Conservation (phyloP, 2,113 vertebrate genomes). For the Clarias gariepinus region DNA sequence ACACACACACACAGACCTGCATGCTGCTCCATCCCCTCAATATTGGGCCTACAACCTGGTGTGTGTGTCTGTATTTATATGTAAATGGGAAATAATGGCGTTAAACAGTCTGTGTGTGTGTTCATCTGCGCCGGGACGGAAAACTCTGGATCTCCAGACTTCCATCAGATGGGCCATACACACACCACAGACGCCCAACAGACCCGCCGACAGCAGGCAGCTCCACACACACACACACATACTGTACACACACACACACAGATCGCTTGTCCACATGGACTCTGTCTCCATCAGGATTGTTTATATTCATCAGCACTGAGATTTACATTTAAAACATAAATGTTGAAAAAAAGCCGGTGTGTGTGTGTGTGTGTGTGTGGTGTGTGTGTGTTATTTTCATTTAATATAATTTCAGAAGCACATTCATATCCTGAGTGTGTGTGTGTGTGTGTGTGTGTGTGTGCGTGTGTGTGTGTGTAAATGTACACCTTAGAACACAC, state of each 20-base stretch:
- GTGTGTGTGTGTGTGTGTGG: slow-evolving; percentile 10
- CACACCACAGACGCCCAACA: slow-evolving; percentile 43
- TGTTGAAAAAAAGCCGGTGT: neutral
- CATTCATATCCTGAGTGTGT: neutral
- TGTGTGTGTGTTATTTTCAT: neutral
- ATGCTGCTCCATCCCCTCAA: slow-evolving; percentile 69
- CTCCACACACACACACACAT: slow-evolving; percentile 22
- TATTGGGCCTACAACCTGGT: slow-evolving; percentile 75
- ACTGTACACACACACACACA: slow-evolving; percentile 12
- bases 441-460: too few species aligned
- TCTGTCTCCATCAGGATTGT: neutral
- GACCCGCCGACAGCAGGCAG: slow-evolving; percentile 48
- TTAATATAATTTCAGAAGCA: neutral
- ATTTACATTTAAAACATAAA: neutral
- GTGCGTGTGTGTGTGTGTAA: too few species aligned
- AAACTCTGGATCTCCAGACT: slow-evolving; percentile 40
- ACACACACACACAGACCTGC: slow-evolving; percentile 42
- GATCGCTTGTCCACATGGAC: slow-evolving; percentile 8
- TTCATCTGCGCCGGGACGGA: slow-evolving; percentile 7
- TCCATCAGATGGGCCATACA: slow-evolving; percentile 50
- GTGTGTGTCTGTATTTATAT: slow-evolving; percentile 79
- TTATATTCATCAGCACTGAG: neutral
- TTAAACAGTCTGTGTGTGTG: slow-evolving; percentile 78
- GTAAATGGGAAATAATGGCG: slow-evolving; percentile 69
- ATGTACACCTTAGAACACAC: neutral